A percentile compares a stretch with the other conserved stretches of the same genome.
These are phyloP conservation scores for Galemys pyrenaicus DNA, from an alignment of 2,113 vertebrate species.

Conservation along the genomic window DNA sequence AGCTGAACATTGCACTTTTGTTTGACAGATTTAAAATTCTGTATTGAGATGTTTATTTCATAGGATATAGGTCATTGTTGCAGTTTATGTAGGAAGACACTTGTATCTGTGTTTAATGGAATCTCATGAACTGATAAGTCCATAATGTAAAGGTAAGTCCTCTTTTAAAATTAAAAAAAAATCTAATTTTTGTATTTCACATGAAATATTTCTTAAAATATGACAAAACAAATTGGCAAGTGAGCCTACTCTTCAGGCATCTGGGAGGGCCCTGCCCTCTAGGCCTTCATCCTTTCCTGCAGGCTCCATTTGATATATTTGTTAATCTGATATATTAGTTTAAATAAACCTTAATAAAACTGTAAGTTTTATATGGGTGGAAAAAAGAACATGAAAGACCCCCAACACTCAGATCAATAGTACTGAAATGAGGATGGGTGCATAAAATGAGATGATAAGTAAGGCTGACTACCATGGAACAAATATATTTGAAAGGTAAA, in stretches of 20 bases:
- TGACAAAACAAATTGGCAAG: neutral
- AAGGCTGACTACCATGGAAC: neutral
- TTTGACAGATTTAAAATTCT: neutral
- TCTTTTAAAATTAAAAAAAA: too few relatives aligned
- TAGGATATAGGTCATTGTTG: neutral
- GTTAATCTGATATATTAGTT: constrained; percentile 82
- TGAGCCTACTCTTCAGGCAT: neutral
- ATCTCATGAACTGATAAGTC: neutral
- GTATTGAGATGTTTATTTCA: neutral
- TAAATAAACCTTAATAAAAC: constrained; percentile 83
- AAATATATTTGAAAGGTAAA: neutral
- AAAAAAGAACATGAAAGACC: too few relatives aligned
- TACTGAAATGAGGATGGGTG: neutral
- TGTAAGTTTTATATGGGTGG: constrained; percentile 79
- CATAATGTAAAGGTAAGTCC: neutral
- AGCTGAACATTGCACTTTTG: neutral
- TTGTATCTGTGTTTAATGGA: neutral
- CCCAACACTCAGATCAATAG: neutral
- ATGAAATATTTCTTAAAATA: neutral
- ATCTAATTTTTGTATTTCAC: neutral
- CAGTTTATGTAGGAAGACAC: neutral
- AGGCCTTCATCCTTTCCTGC: constrained; percentile 73
- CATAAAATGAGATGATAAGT: neutral
- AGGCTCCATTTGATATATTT: constrained; percentile 77
- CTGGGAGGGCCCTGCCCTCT: constrained; percentile 69